Base-by-base conservation (phyloP, 2,113 vertebrate genomes). In the Scatophagus argus region DNA sequence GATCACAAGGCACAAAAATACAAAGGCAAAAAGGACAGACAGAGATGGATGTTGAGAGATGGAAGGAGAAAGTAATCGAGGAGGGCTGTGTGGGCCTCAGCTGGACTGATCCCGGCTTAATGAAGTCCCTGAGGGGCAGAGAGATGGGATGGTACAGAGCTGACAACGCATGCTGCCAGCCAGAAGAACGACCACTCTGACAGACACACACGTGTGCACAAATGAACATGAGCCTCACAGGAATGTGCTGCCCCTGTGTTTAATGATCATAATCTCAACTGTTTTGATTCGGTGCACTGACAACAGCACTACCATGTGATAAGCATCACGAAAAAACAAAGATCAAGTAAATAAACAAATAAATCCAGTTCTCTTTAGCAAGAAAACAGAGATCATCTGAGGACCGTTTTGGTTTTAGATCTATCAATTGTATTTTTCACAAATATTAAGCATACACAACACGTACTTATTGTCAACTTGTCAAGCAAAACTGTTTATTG, bases 41-140 rank as follows among this genome's bases (percentile, higher is more conserved):
- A 72, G 75, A 83, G 74, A 89, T 88, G 46, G 68, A 85, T 79
- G 77, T 66, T 65, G 77, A 68, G 55, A 73, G 77, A 85, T 73
- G 41, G 88, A 75, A 49, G 55, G 46, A 77, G 75, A 70, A 89
- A 79, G 80, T 79, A 72, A 88, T 86, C 74, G 80, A 71, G 47
- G 25, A 76, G 77, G 73, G 71, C 70, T 82, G 82, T 83, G 74
- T 64, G 79, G 80, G 87, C 72, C 91, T 89, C 91, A 92, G 90
- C 88, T 92, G 90, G 84, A 86, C 84, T 77, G 81, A 88, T 86
- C 74, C 77, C 13, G 65, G 77, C 75, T 84, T 92, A 92, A 93
- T 91, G 88, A 93, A 87, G 90, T 90, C 91, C 91, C 89, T 3
- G 17, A 83, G 89, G 87, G 88, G 44, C 80, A 73, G 43, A 83